Conservation (phyloP, 2,113 vertebrate species). For the Poicephalus gulielmi region DNA sequence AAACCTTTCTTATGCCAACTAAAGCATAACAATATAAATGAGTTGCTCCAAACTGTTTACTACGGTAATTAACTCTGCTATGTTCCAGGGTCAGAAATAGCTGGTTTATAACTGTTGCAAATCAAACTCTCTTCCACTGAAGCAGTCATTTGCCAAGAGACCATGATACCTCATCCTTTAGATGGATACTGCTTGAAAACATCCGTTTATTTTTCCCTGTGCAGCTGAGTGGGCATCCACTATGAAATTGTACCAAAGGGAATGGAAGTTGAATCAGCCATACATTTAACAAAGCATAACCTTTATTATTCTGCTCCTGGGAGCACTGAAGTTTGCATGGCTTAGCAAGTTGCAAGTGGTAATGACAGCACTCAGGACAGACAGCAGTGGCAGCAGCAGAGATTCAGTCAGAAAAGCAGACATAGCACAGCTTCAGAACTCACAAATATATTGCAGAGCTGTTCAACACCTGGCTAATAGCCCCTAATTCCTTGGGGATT, state of each 20-base stretch:
- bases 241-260: conserved; percentile 30
- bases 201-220: conserved; percentile 41
- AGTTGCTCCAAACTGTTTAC: conserved; percentile 35
- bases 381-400: background rate
- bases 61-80: conserved; percentile 1
- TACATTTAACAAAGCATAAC: background rate
- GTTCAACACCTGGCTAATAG: conserved; percentile 30
- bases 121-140: conserved; percentile 52
- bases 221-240: conserved; percentile 32
- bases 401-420: background rate
- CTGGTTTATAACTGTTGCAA: conserved; percentile 57
- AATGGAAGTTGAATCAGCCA: conserved; percentile 58
- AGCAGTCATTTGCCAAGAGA: conserved; percentile 38
- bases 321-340: conserved; percentile 57
- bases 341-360: conserved; percentile 45
- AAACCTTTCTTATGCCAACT: background rate
- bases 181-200: conserved; percentile 51
- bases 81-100: conserved; percentile 13
- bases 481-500: conserved; percentile 25
- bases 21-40: conserved; percentile 37
- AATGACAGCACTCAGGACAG: conserved; percentile 17
- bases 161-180: conserved; percentile 36
- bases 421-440: background rate
- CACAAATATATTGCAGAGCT: background rate
- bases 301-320: conserved; percentile 52